These are phyloP conservation scores for Carassius gibelio DNA, from an alignment of 2,113 vertebrate genomes.

Conservation along the genomic window DNA sequence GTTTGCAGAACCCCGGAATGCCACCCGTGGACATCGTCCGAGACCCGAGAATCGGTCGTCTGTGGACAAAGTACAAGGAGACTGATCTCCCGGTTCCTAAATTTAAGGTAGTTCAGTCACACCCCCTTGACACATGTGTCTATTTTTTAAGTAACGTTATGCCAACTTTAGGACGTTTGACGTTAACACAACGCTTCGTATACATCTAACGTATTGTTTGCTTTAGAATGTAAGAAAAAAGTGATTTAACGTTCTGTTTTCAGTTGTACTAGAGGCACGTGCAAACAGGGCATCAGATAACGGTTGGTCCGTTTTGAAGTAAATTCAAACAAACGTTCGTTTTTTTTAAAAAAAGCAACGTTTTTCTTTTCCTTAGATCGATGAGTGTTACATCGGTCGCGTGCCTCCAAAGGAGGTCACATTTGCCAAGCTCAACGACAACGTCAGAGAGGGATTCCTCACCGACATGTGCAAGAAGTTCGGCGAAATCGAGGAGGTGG, in stretches of 20 bases:
- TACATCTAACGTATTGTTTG: background rate
- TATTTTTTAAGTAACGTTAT: background rate
- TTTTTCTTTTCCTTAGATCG: slow-evolving; percentile 79
- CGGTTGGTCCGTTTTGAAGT: too few species aligned
- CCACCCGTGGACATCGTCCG: slow-evolving; percentile 92
- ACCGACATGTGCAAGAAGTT: slow-evolving; percentile 98
- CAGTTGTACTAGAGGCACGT: background rate
- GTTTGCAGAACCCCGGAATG: slow-evolving; percentile 86
- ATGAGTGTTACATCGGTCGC: slow-evolving; percentile 95
- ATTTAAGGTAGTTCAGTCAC: slow-evolving; percentile 85
- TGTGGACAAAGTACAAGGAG: slow-evolving; percentile 98
- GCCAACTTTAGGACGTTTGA: background rate
- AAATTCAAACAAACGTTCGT: background rate
- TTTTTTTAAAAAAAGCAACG: too few species aligned
- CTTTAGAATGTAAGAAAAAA: background rate
- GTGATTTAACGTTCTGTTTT: background rate
- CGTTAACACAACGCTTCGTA: background rate
- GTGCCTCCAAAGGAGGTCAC: slow-evolving; percentile 99
- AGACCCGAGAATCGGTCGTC: slow-evolving; percentile 93
- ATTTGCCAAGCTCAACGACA: slow-evolving; percentile 97
- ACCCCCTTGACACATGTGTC: slow-evolving; percentile 33
- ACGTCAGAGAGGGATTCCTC: slow-evolving; percentile 95
- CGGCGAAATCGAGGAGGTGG: slow-evolving; percentile 94
- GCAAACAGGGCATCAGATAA: background rate
- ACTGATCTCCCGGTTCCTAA: slow-evolving; percentile 94